Conservation (phyloP, 2,888 invertebrate species). For the Brachynemurus nebulosus region DNA sequence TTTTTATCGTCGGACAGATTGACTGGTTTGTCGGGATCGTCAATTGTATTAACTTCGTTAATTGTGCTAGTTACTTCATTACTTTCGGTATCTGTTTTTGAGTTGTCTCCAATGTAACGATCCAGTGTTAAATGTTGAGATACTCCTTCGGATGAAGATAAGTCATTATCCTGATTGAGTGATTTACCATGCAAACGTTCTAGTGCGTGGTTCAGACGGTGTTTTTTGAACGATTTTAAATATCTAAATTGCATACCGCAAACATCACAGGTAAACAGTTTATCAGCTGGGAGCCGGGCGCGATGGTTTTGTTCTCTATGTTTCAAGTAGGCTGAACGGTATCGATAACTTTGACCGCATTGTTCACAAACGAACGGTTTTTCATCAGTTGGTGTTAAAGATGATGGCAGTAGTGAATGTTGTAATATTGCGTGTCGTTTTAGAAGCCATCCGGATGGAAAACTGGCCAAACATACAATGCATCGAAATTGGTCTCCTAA, state of each 20-base stretch:
- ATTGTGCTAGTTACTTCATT: constrained; percentile 56
- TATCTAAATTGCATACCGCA: constrained; percentile 88
- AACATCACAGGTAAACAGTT: constrained; percentile 80
- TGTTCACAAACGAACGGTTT: constrained; percentile 86
- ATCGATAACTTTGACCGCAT: constrained; percentile 80
- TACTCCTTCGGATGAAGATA: constrained; percentile 3
- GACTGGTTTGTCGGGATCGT: neutral
- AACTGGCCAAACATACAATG: constrained; percentile 71
- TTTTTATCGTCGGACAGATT: constrained; percentile 32
- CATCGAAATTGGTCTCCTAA: constrained; percentile 40
- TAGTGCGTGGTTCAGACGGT: constrained; percentile 72
- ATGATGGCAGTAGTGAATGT: constrained; percentile 43
- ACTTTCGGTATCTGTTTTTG: constrained; percentile 28
- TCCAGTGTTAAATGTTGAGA: constrained; percentile 4
- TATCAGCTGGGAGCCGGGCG: constrained; percentile 74
- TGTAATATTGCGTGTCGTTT: constrained; percentile 77
- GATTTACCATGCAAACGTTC: constrained; percentile 66
- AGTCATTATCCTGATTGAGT: constrained; percentile 18
- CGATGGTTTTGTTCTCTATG: constrained; percentile 83
- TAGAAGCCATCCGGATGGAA: constrained; percentile 75
- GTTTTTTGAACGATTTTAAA: constrained; percentile 81
- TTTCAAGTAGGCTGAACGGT: constrained; percentile 70
- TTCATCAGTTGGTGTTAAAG: constrained; percentile 40
- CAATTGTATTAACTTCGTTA: constrained; percentile 40
- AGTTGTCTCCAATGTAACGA: constrained; percentile 8